Base-by-base conservation (phyloP, 2,888 invertebrate species). In the Tipula lateralis region DNA sequence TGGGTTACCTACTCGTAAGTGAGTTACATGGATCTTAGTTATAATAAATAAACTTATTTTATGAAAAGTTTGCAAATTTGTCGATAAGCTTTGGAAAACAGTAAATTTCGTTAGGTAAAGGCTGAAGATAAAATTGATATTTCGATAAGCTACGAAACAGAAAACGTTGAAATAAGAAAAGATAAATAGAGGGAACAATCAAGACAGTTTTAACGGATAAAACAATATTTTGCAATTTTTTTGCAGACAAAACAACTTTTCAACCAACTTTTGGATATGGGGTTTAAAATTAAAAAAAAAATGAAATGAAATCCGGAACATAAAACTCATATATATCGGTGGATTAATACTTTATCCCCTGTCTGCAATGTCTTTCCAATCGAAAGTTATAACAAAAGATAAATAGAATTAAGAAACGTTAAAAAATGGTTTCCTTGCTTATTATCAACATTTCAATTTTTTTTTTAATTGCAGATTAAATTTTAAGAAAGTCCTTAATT, bases 401-500 rank as follows among this genome's bases (percentile, higher is more conserved):
- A 66, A 66, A 66, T 9, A 19, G 66, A 66, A 66, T 24, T 66
- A 66, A 16, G 6, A 50, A 50, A 50, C 24, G 66, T 66, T 66
- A 66, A 66, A 66, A 66, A 66, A 44, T 7, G 2, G 24, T 24
- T 66, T 24, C 24, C 9, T 66, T n/a, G n/a, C 44, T 44, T 44
- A 13, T 44, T 44, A n/a, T 44, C 16, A 16, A n/a, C 13, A 13
- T 39, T 39, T 2, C 13, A 12, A 39, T 5, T 39, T 50, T 9
- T 66, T 66, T 66, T 66, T 66, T 66, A 66, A 66, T 66, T 66
- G 66, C 66, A 66, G 66, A 66, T 66, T 66, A 24, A 24, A 24
- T 66, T 66, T 66, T 66, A 24, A 66, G 66, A 66, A 66, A 24
- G 19, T 66, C 24, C 66, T 19, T 66, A 66, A 66, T 66, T 66